Base-by-base conservation (phyloP, 2,888 invertebrate species). In the Sceliomorpha sp. region DNA sequence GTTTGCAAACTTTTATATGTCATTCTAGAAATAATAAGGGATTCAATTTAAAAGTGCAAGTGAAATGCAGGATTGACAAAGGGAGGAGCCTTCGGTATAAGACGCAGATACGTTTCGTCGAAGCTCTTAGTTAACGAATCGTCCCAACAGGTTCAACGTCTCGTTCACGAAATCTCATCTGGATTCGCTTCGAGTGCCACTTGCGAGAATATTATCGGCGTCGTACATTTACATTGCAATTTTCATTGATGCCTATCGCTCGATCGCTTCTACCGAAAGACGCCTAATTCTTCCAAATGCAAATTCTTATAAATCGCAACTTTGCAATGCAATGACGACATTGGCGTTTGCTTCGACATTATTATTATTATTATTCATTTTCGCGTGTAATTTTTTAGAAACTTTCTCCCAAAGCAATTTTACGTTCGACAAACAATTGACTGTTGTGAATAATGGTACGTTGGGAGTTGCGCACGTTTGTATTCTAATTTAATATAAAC, bases 391-490 rank as follows among this genome's bases (percentile, higher is more conserved):
- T 47, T 40, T 66, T 15, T 42, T 31, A 7, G 36, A 36, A 27
- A 55, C 37, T 0, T 14, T 39, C 2, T 55, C 63, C 2, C 70
- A 71, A 31, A 71, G 70, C 17, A 62, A 37, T 50, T 77, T 90
- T 17, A 88, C 79, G 26, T 88, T 90, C 53, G 89, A 90, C 63
- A 89, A 88, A 80, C 89, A 89, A 55, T 77, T 90, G 37, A 82
- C 81, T 24, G 81, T 89, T 42, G 76, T 88, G 36, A 87, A 84
- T 64, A 89, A 89, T 80, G 90, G 90, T 90, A 60, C 24, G 50
- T 39, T 8, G 2, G 13, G 10, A 34, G 10, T 5, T 5, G 24
- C 7, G 24, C n/a, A n/a, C n/a, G n/a, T n/a, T n/a, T n/a, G n/a
- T n/a, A n/a, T n/a, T n/a, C n/a, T n/a, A n/a, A n/a, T n/a, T n/a